phyloP scores from a whole-genome alignment of 2,113 vertebrate species.

The Cynoglossus semilaevis region DNA sequence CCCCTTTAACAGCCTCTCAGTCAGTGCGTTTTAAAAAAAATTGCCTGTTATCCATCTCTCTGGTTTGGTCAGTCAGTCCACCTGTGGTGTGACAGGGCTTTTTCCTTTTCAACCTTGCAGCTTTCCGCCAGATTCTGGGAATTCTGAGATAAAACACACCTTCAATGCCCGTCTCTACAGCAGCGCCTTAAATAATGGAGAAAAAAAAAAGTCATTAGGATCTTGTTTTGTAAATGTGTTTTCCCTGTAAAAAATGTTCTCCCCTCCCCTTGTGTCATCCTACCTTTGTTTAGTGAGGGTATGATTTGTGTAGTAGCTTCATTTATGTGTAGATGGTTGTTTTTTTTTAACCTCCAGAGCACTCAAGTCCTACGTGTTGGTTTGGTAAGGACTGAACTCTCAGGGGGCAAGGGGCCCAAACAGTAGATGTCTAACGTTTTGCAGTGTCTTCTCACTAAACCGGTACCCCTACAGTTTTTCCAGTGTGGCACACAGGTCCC shows the following conservation, averaged over 20 bases:
- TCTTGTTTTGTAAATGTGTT: constrained; percentile 37
- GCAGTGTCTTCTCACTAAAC: constrained; percentile 15
- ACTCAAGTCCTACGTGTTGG: constrained; percentile 36
- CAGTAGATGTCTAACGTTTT: constrained; percentile 36
- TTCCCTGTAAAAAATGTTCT: constrained; percentile 23
- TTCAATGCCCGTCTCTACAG: constrained; percentile 55
- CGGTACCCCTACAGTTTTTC: constrained; percentile 17
- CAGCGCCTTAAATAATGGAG: constrained; percentile 48
- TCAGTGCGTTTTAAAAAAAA: constrained; percentile 27
- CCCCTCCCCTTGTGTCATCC: constrained; percentile 11
- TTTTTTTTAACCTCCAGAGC: constrained; percentile 35
- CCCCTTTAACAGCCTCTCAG: constrained; percentile 53
- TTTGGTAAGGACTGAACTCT: constrained; percentile 61
- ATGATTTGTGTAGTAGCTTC: constrained; percentile 17
- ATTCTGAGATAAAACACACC: constrained; percentile 45
- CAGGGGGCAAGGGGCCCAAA: constrained; percentile 63
- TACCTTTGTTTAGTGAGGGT: constrained; percentile 37
- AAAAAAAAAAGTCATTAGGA: constrained; percentile 47
- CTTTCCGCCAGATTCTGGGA: constrained; percentile 37
- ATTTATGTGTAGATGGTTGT: constrained; percentile 19
- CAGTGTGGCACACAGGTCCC: constrained; percentile 42
- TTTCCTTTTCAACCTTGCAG: constrained; percentile 34
- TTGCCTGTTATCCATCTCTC: constrained; percentile 12
- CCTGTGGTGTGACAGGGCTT: constrained; percentile 21
- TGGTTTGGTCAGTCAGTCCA: constrained; percentile 31